Conservation (phyloP, 2,888 invertebrate genomes). For the Nebria brevicollis region DNA sequence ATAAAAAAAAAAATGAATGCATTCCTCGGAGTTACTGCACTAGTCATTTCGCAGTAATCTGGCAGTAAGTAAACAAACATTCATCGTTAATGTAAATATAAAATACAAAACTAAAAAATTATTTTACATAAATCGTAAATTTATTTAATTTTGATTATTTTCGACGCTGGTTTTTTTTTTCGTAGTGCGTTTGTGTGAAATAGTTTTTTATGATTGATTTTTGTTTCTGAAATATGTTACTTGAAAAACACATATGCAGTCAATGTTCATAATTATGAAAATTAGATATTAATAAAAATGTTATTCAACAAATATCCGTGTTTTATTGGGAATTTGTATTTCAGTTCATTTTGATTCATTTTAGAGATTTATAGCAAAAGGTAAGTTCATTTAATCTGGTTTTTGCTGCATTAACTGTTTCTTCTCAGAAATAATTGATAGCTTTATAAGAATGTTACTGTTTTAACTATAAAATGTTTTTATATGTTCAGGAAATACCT, state of each 20-base stretch:
- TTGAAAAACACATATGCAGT: constrained; percentile 37
- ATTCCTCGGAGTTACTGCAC: constrained; percentile 41
- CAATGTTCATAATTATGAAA: constrained; percentile 40
- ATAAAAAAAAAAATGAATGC: constrained; percentile 30
- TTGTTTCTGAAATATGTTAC: not conserved
- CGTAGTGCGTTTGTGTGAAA: constrained; percentile 17
- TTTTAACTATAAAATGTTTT: not conserved
- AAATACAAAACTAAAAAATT: not conserved
- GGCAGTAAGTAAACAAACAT: constrained; percentile 8
- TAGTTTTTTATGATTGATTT: constrained; percentile 30
- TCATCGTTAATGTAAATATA: constrained; percentile 1
- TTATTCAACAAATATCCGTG: constrained; percentile 29
- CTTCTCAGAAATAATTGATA: too few relatives aligned
- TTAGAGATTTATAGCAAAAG: too few relatives aligned
- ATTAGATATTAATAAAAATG: constrained; percentile 39
- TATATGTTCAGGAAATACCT: not conserved
- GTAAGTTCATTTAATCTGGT: too few relatives aligned
- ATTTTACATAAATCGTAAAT: not conserved
- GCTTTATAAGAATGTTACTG: too few relatives aligned
- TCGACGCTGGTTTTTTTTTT: not conserved
- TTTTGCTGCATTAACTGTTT: too few relatives aligned
- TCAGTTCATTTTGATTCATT: not conserved
- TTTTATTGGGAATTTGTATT: constrained; percentile 4
- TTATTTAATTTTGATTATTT: constrained; percentile 1
- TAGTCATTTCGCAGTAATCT: constrained; percentile 39